phyloP scores from a whole-genome alignment of 2,113 vertebrate species.

The Otolemur garnettii region DNA sequence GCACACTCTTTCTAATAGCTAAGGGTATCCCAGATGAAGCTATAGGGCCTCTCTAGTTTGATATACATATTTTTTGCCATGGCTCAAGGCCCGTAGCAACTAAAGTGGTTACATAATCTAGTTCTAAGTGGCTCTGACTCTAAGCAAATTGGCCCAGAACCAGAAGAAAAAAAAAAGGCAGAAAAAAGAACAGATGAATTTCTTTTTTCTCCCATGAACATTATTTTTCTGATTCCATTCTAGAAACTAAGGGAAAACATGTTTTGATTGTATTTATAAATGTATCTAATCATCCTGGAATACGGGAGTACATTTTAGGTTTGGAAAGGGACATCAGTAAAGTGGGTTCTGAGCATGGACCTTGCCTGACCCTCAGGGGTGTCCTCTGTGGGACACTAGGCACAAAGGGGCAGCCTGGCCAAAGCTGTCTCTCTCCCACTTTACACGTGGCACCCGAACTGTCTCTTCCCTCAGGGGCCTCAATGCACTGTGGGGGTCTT shows the following conservation, averaged over 20 bases:
- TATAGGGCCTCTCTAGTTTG: background rate
- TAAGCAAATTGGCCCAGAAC: constrained; percentile 22
- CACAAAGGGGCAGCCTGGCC: background rate
- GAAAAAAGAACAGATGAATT: constrained; percentile 47
- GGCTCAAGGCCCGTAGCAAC: background rate
- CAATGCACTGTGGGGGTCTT: background rate
- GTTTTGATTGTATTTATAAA: constrained; percentile 79
- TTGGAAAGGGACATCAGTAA: background rate
- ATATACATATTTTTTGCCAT: background rate
- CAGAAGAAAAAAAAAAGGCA: background rate
- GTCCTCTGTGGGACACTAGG: background rate
- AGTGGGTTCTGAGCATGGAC: background rate
- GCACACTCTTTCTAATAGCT: background rate
- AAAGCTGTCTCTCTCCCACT: background rate
- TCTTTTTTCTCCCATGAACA: background rate
- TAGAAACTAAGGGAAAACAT: constrained; percentile 66
- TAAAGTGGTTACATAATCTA: background rate
- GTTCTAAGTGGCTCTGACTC: background rate
- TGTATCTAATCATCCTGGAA: constrained; percentile 72
- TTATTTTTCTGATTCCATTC: constrained; percentile 66
- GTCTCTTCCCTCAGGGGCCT: background rate
- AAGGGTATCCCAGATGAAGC: background rate
- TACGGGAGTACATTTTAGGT: constrained; percentile 31
- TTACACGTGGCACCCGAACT: no score
- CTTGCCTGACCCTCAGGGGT: background rate